A percentile compares a stretch with the other conserved stretches of the same genome.
phyloP scores from a whole-genome alignment of 2,113 vertebrate species.

The Cisticola juncidis region DNA sequence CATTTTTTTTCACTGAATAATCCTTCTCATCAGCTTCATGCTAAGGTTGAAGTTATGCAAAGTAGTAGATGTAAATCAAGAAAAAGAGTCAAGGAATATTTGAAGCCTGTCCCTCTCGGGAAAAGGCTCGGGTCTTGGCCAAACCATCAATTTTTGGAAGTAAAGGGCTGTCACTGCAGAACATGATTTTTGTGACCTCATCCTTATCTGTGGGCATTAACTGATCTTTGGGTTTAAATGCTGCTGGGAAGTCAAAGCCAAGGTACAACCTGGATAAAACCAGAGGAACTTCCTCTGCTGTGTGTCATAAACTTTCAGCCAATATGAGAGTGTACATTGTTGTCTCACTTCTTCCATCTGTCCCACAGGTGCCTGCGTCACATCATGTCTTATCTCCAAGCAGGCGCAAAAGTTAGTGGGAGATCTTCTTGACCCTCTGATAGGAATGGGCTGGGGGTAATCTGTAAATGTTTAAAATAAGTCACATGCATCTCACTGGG shows the following conservation, averaged over 20 bases:
- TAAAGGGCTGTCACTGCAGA: background rate
- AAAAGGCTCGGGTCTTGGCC: background rate
- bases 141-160: background rate
- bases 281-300: background rate
- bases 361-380: background rate
- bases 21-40: background rate
- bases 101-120: background rate
- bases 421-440: background rate
- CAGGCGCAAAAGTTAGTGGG: background rate
- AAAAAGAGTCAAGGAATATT: background rate
- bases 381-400: background rate
- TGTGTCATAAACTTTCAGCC: background rate
- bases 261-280: background rate
- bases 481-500: background rate
- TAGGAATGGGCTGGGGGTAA: background rate
- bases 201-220: background rate
- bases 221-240: background rate
- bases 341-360: background rate
- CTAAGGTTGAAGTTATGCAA: background rate
- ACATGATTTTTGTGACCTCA: background rate
- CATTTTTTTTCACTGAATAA: slow-evolving; percentile 13
- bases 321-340: background rate
- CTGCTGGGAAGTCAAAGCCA: background rate
- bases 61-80: background rate
- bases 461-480: background rate